Evolutionary conservation across 2,797 vertebrate species (phyloP).

Genomic region (Manis pentadactyla): DNA sequence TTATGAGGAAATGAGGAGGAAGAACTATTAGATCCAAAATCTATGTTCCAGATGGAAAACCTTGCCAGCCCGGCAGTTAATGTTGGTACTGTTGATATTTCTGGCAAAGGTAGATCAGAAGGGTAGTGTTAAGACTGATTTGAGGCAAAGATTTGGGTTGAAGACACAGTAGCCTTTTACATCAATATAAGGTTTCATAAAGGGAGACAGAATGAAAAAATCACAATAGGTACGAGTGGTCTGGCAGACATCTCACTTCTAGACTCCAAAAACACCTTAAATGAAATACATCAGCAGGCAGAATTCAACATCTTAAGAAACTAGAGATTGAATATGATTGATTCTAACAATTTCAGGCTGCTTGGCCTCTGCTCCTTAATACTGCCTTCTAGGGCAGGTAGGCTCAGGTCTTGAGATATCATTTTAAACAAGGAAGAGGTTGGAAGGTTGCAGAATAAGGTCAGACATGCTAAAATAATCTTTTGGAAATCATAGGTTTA

Average conservation of each 20-base stretch:
- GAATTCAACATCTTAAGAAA: not conserved
- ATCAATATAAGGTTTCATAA: not conserved
- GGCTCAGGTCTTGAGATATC: not conserved
- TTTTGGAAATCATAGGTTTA: constrained; percentile 19
- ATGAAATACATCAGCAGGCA: not conserved
- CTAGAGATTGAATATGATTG: not conserved
- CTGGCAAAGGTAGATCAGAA: not conserved
- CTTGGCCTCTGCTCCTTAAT: not conserved
- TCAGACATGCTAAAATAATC: constrained; percentile 41
- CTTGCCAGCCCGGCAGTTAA: not conserved
- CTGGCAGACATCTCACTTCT: not conserved
- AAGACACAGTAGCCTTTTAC: not conserved
- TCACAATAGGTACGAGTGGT: not conserved
- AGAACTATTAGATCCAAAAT: not conserved
- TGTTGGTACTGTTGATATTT: not conserved
- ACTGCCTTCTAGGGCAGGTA: not conserved
- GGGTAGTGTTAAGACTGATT: not conserved
- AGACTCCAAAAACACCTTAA: not conserved
- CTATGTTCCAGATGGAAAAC: not conserved
- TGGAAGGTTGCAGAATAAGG: not conserved
- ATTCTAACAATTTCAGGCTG: not conserved
- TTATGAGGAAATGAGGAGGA: constrained; percentile 66
- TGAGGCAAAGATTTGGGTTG: not conserved
- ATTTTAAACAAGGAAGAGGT: constrained; percentile 38
- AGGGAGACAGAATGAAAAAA: not conserved